These are phyloP conservation scores for Hippoglossus stenolepis DNA, from an alignment of 2,113 vertebrate species.

Conservation along the genomic window DNA sequence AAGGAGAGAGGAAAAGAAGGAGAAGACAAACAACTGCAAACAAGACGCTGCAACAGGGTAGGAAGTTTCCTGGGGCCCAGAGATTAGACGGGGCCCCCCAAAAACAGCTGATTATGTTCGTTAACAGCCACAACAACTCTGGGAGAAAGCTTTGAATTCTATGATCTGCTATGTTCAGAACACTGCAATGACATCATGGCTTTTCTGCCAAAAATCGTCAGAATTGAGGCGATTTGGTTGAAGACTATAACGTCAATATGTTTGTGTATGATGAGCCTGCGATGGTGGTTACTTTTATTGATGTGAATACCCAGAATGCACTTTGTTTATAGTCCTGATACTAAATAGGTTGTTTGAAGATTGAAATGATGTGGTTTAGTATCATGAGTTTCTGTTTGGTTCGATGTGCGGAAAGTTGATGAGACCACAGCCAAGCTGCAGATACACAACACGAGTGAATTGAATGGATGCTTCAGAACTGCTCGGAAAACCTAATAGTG, in stretches of 20 bases:
- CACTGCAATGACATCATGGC: no score
- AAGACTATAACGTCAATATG: not conserved
- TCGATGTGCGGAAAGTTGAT: not conserved
- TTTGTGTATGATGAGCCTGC: not conserved
- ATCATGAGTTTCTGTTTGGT: no score
- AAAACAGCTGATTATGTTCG: not conserved
- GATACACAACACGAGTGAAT: constrained; percentile 3
- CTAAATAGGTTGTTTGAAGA: not conserved
- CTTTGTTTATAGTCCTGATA: not conserved
- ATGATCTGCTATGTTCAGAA: no score
- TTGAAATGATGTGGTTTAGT: not conserved
- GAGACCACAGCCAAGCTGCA: not conserved
- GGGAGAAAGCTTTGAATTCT: not conserved
- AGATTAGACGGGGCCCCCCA: not conserved
- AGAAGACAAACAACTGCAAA: not conserved
- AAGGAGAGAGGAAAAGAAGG: not conserved
- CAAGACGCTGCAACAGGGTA: no score
- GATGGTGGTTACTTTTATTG: no score
- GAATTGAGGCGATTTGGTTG: not conserved
- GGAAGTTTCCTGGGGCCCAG: no score
- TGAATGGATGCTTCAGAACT: constrained; percentile 3
- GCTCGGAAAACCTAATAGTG: not conserved
- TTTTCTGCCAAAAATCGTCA: no score
- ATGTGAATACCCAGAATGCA: no score
- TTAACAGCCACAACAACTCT: no score